Conservation (phyloP, 1,140 invertebrate genomes). For the Colletes latitarsis region DNA sequence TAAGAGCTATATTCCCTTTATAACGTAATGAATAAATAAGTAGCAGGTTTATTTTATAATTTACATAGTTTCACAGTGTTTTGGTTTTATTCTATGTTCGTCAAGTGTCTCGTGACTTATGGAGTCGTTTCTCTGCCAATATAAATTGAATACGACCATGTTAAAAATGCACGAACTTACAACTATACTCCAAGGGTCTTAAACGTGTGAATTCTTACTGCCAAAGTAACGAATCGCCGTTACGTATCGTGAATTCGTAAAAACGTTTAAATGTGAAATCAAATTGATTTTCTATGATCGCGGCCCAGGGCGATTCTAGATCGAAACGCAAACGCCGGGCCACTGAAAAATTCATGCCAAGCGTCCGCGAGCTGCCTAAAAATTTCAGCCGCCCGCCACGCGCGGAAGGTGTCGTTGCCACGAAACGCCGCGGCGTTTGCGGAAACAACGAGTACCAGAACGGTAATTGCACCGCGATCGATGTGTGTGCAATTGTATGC, state of each 20-base stretch:
- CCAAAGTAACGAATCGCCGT: background rate
- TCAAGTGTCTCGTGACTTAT: too few species aligned
- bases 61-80: too few species aligned
- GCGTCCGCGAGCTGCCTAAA: background rate
- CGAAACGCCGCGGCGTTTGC: conserved; percentile 28
- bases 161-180: too few species aligned
- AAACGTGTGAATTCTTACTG: too few species aligned
- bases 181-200: too few species aligned
- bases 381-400: background rate
- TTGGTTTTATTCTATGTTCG: too few species aligned
- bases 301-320: background rate
- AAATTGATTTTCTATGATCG: conserved; percentile 9
- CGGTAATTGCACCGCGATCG: conserved; percentile 56
- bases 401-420: background rate
- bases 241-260: background rate
- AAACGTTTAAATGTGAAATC: background rate
- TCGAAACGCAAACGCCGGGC: too few species aligned
- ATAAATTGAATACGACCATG: too few species aligned
- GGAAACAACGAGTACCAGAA: conserved; percentile 42
- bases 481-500: conserved; percentile 19
- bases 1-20: too few species aligned
- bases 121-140: too few species aligned
- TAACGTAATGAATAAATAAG: too few species aligned
- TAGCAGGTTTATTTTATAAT: too few species aligned
- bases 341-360: conserved; percentile 21